Evolutionary conservation across 2,797 vertebrate genomes (phyloP), one percentile per base, ranked within the genome.

Genomic region (Danionella dracula): DNA sequence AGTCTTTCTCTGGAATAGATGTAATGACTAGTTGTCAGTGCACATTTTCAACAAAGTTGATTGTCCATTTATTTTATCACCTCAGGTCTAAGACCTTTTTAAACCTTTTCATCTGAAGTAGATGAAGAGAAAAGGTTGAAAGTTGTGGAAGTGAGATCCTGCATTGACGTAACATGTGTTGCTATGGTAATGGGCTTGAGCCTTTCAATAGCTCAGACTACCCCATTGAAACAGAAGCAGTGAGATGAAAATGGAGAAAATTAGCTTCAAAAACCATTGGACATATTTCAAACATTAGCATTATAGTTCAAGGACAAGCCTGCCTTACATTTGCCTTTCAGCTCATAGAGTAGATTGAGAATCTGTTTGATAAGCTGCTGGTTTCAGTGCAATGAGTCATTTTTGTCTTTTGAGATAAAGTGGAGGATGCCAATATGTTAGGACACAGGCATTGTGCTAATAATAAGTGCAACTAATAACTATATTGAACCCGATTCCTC

Each of bases 181-280:
- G 31, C 50, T 65, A 65, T 65, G 50, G 50, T 45, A 45, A 65
- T 65, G 31, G 49, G 49, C 29, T 65, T 27, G n/a, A 54, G 44
- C 38, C 19, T 40, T 42, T 42, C 13, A 35, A 23, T 29, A 54
- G 7, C 19, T 51, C 62, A 55, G 54, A 65, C 35, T 27, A 45
- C 40, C 40, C 13, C 4, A 16, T 55, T 12, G 31, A 65, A 65
- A 45, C 31, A 40, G 13, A 37, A 37, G 40, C 44, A 27, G 32
- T 45, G 41, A 55, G 20, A 55, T 55, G 16, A 45, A 40, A 46
- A 46, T 46, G 20, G 29, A 37, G 8, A 37, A 55, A 65, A 17
- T 53, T 10, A n/a, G 49, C 27, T 27, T 17, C 49, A 44, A 64
- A n/a, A 64, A 54, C 38, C 32, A 29, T 54, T 51, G 37, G 20